Conservation (phyloP, 2,888 invertebrate species). For the Melitaea athalia region DNA sequence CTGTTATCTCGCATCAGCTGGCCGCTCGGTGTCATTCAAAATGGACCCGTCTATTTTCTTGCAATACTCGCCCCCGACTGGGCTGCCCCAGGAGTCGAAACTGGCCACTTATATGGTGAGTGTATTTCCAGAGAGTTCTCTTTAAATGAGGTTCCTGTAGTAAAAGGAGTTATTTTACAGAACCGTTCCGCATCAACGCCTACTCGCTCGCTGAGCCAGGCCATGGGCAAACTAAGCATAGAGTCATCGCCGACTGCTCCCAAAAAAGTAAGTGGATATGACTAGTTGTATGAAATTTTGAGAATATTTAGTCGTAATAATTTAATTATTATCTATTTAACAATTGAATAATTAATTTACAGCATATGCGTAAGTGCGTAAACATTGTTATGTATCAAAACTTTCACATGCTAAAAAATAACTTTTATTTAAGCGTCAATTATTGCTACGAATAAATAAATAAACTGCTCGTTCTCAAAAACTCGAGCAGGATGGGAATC, state of each 20-base stretch:
- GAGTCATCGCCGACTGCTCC: conserved; percentile 64
- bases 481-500: no score
- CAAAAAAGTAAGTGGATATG: conserved; percentile 55
- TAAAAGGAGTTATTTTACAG: conserved; percentile 51
- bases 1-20: conserved; percentile 41
- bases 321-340: background rate
- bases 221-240: conserved; percentile 61
- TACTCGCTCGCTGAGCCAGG: conserved; percentile 58
- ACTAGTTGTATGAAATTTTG: background rate
- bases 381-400: background rate
- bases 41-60: conserved; percentile 90
- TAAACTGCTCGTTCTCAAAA: no score
- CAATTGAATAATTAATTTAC: background rate
- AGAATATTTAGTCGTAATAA: background rate
- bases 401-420: background rate
- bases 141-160: background rate
- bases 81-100: conserved; percentile 92
- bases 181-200: conserved; percentile 66
- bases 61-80: conserved; percentile 85
- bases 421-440: no score
- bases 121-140: background rate
- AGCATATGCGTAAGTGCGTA: background rate
- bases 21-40: conserved; percentile 58
- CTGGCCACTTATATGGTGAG: conserved; percentile 91
- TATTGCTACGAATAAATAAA: background rate